Percentiles rank a stretch among this genome's conserved stretches.
phyloP scores from a whole-genome alignment of 2,888 invertebrate genomes.

The Kuschelorhynchus macadamiae region DNA sequence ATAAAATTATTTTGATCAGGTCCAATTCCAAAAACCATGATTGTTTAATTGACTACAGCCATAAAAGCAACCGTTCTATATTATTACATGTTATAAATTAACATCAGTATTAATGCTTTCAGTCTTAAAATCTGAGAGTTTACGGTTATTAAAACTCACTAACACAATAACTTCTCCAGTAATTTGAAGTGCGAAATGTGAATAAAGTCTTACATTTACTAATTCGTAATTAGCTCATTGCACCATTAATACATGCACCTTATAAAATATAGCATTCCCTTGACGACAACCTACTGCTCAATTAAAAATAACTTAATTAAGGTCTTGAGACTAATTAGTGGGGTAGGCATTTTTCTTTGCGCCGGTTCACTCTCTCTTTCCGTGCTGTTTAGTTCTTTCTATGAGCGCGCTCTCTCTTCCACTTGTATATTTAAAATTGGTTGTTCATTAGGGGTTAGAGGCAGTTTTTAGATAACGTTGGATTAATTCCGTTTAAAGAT shows the following conservation, averaged over 20 bases:
- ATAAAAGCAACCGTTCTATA: too few species aligned
- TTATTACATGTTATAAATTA: too few species aligned
- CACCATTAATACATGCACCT: slow-evolving; percentile 54
- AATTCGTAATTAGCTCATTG: slow-evolving; percentile 50
- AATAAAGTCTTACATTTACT: not conserved
- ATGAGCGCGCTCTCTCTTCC: slow-evolving; percentile 55
- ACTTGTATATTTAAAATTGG: slow-evolving; percentile 69
- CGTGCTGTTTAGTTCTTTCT: slow-evolving; percentile 55
- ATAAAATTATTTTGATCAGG: too few species aligned
- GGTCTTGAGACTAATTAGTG: slow-evolving; percentile 78
- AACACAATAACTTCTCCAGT: not conserved
- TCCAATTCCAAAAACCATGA: too few species aligned
- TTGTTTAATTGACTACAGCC: too few species aligned
- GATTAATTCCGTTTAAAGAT: slow-evolving; percentile 28
- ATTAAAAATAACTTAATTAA: slow-evolving; percentile 79
- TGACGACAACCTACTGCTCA: slow-evolving; percentile 68
- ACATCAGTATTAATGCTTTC: too few species aligned
- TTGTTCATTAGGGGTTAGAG: slow-evolving; percentile 44
- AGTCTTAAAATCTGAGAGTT: too few species aligned
- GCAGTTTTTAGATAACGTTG: not conserved
- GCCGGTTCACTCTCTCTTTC: slow-evolving; percentile 45
- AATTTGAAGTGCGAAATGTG: not conserved
- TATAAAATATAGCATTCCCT: slow-evolving; percentile 57
- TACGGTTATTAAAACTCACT: too few species aligned
- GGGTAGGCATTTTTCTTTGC: slow-evolving; percentile 65